Conservation (phyloP, 2,113 vertebrate species). For the Gavia stellata region DNA sequence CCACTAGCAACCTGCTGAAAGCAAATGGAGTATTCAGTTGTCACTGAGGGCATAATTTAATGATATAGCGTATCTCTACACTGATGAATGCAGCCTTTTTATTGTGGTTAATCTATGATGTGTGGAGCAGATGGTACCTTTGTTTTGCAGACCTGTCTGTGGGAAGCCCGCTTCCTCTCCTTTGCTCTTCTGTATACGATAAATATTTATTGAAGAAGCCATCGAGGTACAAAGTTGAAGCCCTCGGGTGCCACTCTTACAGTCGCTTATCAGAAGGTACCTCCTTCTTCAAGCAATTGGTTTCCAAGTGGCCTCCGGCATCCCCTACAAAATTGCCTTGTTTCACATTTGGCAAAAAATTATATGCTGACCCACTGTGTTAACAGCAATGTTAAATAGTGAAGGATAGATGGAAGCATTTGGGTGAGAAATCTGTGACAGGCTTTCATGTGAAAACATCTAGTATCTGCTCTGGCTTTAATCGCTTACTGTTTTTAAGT, state of each 20-base stretch:
- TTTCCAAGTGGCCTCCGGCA: not conserved
- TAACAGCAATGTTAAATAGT: not conserved
- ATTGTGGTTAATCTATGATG: not conserved
- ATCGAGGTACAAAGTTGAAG: not conserved
- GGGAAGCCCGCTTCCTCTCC: not conserved
- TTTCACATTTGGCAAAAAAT: not conserved
- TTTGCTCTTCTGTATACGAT: not conserved
- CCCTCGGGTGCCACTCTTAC: not conserved
- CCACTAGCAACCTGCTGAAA: not conserved
- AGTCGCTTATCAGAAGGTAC: not conserved
- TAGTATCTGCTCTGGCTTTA: not conserved
- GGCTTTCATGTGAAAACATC: constrained; percentile 40
- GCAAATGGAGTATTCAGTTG: constrained; percentile 28
- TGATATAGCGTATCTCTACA: not conserved
- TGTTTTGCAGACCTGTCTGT: not conserved
- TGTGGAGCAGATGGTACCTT: not conserved
- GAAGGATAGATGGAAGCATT: constrained; percentile 1
- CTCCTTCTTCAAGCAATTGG: not conserved
- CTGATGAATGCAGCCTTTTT: constrained; percentile 21
- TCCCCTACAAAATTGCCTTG: not conserved
- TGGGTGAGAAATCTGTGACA: constrained; percentile 26
- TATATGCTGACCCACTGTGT: not conserved
- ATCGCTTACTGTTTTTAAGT: constrained; percentile 25
- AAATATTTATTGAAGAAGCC: not conserved
- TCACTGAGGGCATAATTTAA: constrained; percentile 8